phyloP scores from a whole-genome alignment of 2,888 invertebrate genomes.

The Agrilus mali region DNA sequence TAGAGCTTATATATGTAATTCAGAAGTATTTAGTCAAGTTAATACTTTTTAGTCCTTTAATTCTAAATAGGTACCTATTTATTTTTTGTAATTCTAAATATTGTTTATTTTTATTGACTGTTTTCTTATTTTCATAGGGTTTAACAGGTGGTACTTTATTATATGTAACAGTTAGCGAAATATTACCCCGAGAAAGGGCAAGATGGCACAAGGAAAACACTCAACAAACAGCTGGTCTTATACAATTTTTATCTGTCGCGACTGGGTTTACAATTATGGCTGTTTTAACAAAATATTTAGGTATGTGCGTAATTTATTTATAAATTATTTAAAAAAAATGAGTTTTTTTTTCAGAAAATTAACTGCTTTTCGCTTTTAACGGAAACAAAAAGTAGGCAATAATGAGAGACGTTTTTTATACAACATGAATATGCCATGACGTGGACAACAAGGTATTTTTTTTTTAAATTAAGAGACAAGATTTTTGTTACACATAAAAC shows the following conservation, averaged over 20 bases:
- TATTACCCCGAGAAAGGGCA: slow-evolving; percentile 62
- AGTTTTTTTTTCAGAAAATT: neutral
- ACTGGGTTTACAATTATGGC: slow-evolving; percentile 53
- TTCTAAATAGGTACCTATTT: slow-evolving; percentile 1
- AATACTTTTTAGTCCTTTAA: neutral
- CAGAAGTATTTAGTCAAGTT: no score
- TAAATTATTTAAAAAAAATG: neutral
- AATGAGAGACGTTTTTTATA: neutral
- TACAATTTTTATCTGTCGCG: slow-evolving; percentile 47
- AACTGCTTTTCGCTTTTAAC: neutral
- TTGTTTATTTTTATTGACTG: slow-evolving; percentile 5
- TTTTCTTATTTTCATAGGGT: slow-evolving; percentile 35
- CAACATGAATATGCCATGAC: neutral
- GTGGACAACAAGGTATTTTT: no score
- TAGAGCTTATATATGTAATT: no score
- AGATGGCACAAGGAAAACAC: slow-evolving; percentile 50
- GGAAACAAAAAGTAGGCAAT: neutral
- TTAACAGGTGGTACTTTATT: slow-evolving; percentile 64
- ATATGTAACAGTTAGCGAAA: slow-evolving; percentile 67
- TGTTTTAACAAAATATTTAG: slow-evolving; percentile 46
- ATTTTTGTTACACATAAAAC: no score
- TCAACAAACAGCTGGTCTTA: slow-evolving; percentile 44
- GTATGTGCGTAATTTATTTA: slow-evolving; percentile 27
- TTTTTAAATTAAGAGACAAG: no score
- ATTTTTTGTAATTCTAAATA: slow-evolving; percentile 1